A percentile compares a stretch with the other conserved stretches of the same genome.
Conservation (phyloP, 2,888 invertebrate genomes). For the Scelioninae gen. 1 region DNA sequence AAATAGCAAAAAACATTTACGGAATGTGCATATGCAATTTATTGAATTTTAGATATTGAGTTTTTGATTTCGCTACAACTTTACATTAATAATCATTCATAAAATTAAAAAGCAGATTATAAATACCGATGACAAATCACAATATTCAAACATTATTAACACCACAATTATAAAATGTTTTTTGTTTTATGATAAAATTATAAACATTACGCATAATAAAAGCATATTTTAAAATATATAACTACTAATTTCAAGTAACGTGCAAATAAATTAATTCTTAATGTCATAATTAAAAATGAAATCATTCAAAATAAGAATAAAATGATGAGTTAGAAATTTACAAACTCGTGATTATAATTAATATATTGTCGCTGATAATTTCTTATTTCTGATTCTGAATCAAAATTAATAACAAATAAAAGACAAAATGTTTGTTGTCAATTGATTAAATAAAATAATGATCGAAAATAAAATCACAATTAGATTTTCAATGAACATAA, state of each 20-base stretch:
- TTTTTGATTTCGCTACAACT: not conserved
- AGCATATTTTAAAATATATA: conserved; percentile 3
- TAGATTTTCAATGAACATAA: not conserved
- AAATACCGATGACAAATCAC: not conserved
- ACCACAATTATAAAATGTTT: not conserved
- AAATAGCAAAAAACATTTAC: too few species aligned
- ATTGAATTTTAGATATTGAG: not conserved
- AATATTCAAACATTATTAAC: not conserved
- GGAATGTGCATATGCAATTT: too few species aligned
- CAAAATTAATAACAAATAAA: too few species aligned
- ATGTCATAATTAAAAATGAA: not conserved
- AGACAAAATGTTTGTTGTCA: too few species aligned
- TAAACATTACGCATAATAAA: conserved; percentile 10
- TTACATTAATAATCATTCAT: not conserved
- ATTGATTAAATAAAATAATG: too few species aligned
- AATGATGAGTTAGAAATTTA: not conserved
- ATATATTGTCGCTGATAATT: not conserved
- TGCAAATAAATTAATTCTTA: not conserved
- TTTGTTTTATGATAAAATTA: not conserved
- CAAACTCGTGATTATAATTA: not conserved
- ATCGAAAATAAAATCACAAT: not conserved
- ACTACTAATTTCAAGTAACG: not conserved
- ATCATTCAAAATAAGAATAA: not conserved
- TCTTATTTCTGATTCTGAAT: not conserved
- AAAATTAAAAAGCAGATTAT: not conserved